phyloP scores from a whole-genome alignment of 2,797 vertebrate genomes.

The Poecilia gillii region DNA sequence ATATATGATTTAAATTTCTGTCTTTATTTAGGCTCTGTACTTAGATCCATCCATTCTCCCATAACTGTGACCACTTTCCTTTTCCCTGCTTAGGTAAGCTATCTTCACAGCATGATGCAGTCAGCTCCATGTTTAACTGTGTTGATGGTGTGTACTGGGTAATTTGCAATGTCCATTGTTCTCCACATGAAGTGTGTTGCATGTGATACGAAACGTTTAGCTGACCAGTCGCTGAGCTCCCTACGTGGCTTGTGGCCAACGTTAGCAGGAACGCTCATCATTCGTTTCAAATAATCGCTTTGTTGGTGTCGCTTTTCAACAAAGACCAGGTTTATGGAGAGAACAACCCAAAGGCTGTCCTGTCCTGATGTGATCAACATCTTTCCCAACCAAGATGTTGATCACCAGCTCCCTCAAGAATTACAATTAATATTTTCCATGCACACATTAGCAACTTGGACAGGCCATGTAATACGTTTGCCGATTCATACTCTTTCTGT shows the following conservation, averaged over 20 bases:
- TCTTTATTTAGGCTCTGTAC: neutral
- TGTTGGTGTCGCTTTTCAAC: neutral
- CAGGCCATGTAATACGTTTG: neutral
- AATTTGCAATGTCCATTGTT: neutral
- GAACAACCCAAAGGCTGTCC: neutral
- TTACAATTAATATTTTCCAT: neutral
- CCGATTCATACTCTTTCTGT: neutral
- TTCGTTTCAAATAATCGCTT: neutral
- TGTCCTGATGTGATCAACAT: too few relatives aligned
- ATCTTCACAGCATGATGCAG: neutral
- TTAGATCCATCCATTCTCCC: neutral
- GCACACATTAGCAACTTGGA: neutral
- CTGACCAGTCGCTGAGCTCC: neutral
- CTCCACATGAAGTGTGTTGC: neutral
- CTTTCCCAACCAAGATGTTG: neutral
- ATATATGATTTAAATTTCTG: neutral
- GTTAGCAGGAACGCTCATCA: neutral
- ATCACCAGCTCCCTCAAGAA: neutral
- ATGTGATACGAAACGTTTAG: neutral
- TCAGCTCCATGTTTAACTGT: neutral
- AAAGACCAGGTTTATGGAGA: neutral
- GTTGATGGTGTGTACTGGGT: neutral
- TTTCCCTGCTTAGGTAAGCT: neutral
- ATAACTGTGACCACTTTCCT: neutral
- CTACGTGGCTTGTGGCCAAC: neutral